Conservation (phyloP, 2,113 vertebrate genomes). For the Physeter macrocephalus region DNA sequence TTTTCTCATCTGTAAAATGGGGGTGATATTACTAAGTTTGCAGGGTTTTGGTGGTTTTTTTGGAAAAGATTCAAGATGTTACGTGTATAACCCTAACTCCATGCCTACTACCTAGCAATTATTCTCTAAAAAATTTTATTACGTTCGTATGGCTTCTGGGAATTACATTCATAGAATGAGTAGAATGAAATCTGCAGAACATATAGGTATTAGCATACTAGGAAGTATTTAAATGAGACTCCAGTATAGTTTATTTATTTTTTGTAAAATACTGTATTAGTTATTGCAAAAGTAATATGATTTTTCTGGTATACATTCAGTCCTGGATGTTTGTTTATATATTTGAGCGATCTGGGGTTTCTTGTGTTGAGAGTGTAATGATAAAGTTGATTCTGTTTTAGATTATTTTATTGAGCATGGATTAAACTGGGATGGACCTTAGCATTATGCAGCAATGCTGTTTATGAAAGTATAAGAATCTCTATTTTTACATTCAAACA, state of each 20-base stretch:
- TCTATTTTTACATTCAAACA: not conserved
- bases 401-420: not conserved
- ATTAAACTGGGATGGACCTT: not conserved
- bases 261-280: not conserved
- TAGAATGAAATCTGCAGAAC: not conserved
- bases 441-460: not conserved
- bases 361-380: not conserved
- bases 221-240: not conserved
- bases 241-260: not conserved
- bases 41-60: not conserved
- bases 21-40: not conserved
- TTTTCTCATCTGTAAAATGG: conserved; percentile 38
- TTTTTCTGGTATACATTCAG: not conserved
- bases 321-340: not conserved
- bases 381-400: not conserved
- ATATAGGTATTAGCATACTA: not conserved
- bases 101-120: not conserved
- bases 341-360: not conserved
- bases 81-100: not conserved
- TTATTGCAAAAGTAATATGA: not conserved
- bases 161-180: not conserved
- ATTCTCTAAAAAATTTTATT: not conserved
- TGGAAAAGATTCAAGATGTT: not conserved
- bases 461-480: not conserved
- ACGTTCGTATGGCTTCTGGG: not conserved